Percentiles rank a stretch among this genome's conserved stretches.
phyloP scores from a whole-genome alignment of 2,797 vertebrate species.

The Smutsia temminckii region DNA sequence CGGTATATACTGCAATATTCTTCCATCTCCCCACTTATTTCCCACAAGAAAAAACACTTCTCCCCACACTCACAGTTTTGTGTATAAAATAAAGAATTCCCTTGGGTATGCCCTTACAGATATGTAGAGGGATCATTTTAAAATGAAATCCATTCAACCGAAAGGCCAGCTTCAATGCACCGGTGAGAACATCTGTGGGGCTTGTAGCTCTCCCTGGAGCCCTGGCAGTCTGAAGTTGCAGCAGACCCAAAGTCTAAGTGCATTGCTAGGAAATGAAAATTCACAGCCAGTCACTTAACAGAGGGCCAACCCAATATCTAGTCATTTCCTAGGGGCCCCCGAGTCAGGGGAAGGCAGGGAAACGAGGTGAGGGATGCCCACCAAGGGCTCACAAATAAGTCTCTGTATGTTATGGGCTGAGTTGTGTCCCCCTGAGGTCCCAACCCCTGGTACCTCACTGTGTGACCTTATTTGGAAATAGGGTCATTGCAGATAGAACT shows the following conservation, averaged over 20 bases:
- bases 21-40: slow-evolving; percentile 39
- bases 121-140: background rate
- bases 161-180: background rate
- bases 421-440: background rate
- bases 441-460: background rate
- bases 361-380: background rate
- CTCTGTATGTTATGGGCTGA: background rate
- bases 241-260: rapidly evolving
- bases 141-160: background rate
- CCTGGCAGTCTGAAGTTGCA: background rate
- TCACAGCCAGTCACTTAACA: background rate
- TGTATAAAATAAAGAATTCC: background rate
- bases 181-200: background rate
- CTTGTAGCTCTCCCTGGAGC: background rate
- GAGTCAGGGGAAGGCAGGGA: background rate
- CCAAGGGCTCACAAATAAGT: background rate
- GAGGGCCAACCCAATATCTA: background rate
- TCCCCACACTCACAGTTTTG: background rate
- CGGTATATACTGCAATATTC: background rate
- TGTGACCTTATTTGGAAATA: background rate
- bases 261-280: background rate
- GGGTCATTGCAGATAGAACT: background rate
- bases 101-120: background rate
- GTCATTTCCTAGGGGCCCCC: background rate
- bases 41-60: background rate